These are phyloP conservation scores for Latheticus oryzae DNA, from an alignment of 2,888 invertebrate genomes.

Conservation along the genomic window DNA sequence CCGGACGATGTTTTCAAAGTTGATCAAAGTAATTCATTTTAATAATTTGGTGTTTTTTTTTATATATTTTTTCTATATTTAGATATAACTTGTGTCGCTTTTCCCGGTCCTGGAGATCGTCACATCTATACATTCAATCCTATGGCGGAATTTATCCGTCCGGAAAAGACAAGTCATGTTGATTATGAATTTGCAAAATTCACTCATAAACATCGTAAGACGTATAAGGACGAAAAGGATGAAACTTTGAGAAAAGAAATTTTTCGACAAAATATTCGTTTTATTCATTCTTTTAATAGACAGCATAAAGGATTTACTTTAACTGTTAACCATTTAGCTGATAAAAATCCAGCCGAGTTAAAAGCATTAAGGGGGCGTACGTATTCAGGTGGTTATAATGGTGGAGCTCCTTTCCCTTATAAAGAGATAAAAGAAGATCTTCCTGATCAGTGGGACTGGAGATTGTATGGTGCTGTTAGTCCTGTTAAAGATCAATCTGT, in stretches of 20 bases:
- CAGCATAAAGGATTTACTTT: conserved; percentile 73
- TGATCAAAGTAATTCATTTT: conserved; percentile 71
- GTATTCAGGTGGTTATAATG: conserved; percentile 74
- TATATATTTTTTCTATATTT: no score
- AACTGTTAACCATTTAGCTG: conserved; percentile 89
- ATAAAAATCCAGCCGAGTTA: conserved; percentile 82
- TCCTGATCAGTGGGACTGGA: conserved; percentile 89
- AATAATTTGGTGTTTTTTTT: no score
- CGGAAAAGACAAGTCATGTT: conserved; percentile 76
- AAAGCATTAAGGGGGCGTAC: conserved; percentile 78
- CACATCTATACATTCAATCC: conserved; percentile 91
- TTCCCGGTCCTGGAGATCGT: conserved; percentile 87
- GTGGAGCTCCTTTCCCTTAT: conserved; percentile 85
- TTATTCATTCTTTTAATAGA: conserved; percentile 60
- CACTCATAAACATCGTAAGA: conserved; percentile 76
- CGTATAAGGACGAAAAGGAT: conserved; percentile 75
- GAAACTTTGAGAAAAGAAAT: conserved; percentile 78
- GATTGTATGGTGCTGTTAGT: conserved; percentile 91
- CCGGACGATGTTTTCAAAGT: conserved; percentile 77
- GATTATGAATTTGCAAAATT: conserved; percentile 82
- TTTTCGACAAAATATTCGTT: conserved; percentile 90
- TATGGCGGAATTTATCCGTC: conserved; percentile 89
- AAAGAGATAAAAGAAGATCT: conserved; percentile 68
- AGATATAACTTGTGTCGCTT: conserved; percentile 78
- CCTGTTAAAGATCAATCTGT: conserved; percentile 98